Evolutionary conservation across 2,888 invertebrate species (phyloP), one percentile per base, ranked within the genome.

Genomic region (Meta bourneti): DNA sequence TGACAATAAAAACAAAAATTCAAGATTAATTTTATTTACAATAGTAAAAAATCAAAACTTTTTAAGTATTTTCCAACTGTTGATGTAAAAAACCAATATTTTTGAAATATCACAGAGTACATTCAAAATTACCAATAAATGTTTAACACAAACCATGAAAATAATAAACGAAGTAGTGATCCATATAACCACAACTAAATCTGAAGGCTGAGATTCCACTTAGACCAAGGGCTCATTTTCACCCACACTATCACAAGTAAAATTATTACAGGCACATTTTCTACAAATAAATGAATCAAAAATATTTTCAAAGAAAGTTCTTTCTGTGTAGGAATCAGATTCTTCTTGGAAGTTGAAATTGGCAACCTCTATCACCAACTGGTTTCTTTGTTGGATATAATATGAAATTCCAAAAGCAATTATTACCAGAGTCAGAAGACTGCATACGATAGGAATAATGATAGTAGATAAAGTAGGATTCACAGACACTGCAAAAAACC

Each of bases 391-490:
- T 94, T 98, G 98, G 87, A 97, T 96, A 94, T 98, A 98, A 94
- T 97, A 98, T 0, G 98, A 97, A 13, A 98, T 96, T 13, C 98
- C 98, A 94, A 98, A 98, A 71, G 98, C 96, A 74, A 98, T 97
- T 84, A 98, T 95, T 71, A 97, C 97, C 16, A 98, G 97, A 4
- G 98, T 98, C 19, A 97, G 96, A 85, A 98, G 95, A 92, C 97
- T 97, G 95, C 97, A 98, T 54, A 96, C 96, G 34, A 98, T 97
- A 4, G 98, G 98, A 71, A 98, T 97, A 86, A 98, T 97, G 69
- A 98, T 97, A 6, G 98, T 97, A 0, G 98, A 98, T 84, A 98
- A 95, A 94, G 98, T 98, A 0, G 97, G 96, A 94, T 97, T 97
- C 92, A 96, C 96, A 70, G 96, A 96, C 52, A 96, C 98, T 97